Conservation (phyloP, 2,888 invertebrate species). For the Villa cingulata region DNA sequence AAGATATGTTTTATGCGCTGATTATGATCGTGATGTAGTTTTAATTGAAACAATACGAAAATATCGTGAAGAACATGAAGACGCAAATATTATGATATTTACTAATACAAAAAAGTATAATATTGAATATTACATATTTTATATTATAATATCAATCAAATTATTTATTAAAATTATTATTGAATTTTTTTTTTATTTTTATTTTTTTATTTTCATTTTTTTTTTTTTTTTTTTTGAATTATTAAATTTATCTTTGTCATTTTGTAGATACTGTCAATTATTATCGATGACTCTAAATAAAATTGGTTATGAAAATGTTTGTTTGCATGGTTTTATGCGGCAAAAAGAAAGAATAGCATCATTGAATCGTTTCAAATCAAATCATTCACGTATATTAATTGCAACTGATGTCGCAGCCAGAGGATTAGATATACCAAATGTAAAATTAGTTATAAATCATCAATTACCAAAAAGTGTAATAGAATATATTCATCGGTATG, state of each 20-base stretch:
- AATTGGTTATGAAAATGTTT: constrained; percentile 77
- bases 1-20: constrained; percentile 79
- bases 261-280: constrained; percentile 70
- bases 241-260: background rate
- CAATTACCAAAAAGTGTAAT: constrained; percentile 80
- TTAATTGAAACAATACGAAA: constrained; percentile 68
- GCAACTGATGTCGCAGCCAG: constrained; percentile 96
- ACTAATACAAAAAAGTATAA: constrained; percentile 85
- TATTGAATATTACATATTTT: background rate
- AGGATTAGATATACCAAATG: constrained; percentile 92
- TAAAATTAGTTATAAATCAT: constrained; percentile 90
- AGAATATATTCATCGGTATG: constrained; percentile 76
- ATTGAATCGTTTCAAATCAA: constrained; percentile 79
- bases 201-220: too few species aligned
- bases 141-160: background rate
- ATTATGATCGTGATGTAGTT: constrained; percentile 84
- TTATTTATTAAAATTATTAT: background rate
- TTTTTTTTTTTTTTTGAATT: background rate
- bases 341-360: constrained; percentile 77
- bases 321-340: constrained; percentile 85
- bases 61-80: constrained; percentile 56
- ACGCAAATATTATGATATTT: constrained; percentile 84
- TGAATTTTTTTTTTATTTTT: too few species aligned
- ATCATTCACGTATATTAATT: constrained; percentile 72
- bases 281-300: constrained; percentile 78